Conservation (phyloP, 2,888 invertebrate genomes). For the Meandrusa payeni region DNA sequence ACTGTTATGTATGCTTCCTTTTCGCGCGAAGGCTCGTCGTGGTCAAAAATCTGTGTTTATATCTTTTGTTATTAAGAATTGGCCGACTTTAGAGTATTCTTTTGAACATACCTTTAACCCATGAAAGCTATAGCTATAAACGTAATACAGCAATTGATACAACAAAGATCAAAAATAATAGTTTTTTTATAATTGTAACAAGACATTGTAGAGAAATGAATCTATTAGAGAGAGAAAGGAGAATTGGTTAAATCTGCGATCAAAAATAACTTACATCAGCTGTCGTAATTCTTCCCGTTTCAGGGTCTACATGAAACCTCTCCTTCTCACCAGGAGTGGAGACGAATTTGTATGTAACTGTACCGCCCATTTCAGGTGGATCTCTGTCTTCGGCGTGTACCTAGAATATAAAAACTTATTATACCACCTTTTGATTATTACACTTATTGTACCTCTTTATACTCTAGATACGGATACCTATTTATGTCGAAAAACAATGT, state of each 20-base stretch:
- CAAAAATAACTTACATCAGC: conserved; percentile 75
- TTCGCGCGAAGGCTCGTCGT: conserved; percentile 92
- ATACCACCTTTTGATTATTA: no score
- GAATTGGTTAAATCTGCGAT: background rate
- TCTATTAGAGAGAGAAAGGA: background rate
- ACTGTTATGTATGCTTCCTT: conserved; percentile 93
- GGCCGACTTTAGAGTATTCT: background rate
- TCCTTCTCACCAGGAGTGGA: conserved; percentile 86
- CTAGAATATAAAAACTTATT: no score
- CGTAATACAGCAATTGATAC: background rate
- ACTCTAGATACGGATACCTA: no score
- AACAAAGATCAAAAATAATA: background rate
- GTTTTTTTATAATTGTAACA: background rate
- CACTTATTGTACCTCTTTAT: no score
- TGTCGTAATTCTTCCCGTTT: conserved; percentile 88
- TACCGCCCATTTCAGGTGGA: conserved; percentile 87
- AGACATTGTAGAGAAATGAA: background rate
- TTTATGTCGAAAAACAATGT: no score
- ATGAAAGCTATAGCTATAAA: conserved; percentile 3
- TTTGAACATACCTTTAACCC: conserved; percentile 17
- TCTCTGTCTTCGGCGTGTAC: conserved; percentile 88
- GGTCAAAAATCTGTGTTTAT: conserved; percentile 85
- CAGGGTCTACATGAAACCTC: conserved; percentile 89
- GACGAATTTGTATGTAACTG: conserved; percentile 91
- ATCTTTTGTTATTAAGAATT: conserved; percentile 3